Evolutionary conservation across 2,888 invertebrate species (phyloP), one percentile per base, ranked within the genome.

Genomic region (Limnephilus lunatus): DNA sequence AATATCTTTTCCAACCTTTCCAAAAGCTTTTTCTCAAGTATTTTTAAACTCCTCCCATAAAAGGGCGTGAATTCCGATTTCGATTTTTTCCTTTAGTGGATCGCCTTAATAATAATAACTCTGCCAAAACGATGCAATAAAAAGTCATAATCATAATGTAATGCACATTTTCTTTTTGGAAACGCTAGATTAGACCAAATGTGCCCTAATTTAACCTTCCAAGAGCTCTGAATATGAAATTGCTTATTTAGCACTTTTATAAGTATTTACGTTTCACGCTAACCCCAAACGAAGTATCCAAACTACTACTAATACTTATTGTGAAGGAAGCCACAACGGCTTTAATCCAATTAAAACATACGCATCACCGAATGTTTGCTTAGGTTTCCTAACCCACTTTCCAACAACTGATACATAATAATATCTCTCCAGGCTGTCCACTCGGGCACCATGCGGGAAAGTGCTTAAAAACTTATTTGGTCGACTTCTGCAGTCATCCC

Each of bases 351-450:
- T 93, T 93, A 93, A 89, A 48, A 85, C 89, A 89, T 81, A 93
- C 92, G 90, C 91, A 92, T 90, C 90, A 92, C 88, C 90, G 89
- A 92, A 92, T 92, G 91, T 93, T 93, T 93, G 93, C 92, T 93
- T 92, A 92, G 93, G 93, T 93, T 93, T 93, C 93, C 93, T 93
- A 93, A 93, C 93, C 93, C 93, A 92, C 81, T 92, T 93, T 53
- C 68, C 68, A 68, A 35, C 68, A 68, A 35, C 80, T 48, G 53
- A 91, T 32, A 86, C 81, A 82, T 81, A 68, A 86, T 80, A 68
- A 86, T 80, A 80, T 68, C 81, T 15, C 85, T 81, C 15, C 85
- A 68, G 15, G 5, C 53, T 25, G 85, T 85, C 32, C 81, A 85
- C 30, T 85, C 44, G 31, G 32, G 1, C 35, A 11, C 80, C 31